Evolutionary conservation across 2,113 vertebrate species (phyloP), one percentile per base, ranked within the genome.

Genomic region (Phyllostomus discolor): DNA sequence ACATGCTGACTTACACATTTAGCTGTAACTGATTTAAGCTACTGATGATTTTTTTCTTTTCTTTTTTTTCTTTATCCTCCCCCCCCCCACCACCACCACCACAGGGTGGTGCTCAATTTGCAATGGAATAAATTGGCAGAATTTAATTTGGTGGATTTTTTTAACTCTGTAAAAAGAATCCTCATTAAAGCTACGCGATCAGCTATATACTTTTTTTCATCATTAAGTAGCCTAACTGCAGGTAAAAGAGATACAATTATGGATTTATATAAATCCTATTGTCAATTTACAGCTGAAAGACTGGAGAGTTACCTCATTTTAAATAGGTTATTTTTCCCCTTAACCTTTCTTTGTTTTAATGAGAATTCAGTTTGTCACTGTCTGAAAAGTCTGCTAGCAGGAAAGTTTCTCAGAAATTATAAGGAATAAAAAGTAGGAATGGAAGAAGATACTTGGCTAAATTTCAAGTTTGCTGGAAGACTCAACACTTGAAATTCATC

Each of bases 131-230:
- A 99, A 99, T 99, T 99, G 99, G 99, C 99, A 99, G 99, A 99
- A 99, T 99, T 99, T 99, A 99, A 99, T 99, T 99, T 99, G 99
- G 99, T 99, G 99, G 98, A 98, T 99, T 99, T 99, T 99, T 99
- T 99, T 98, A 99, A 98, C 98, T 99, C 99, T 99, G 99, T 98
- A 99, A 99, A 99, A 99, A 98, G 98, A 98, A 99, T 98, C 98
- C 99, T 99, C 99, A 99, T 99, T 99, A 99, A 99, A 99, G 99
- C 98, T 98, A 98, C 98, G 98, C 96, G 96, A 99, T 99, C 98
- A 98, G 97, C 98, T 98, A 98, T 99, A 98, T 98, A 99, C 98
- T 99, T 99, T 99, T 99, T 99, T 98, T 98, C 99, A 99, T 99
- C 99, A 99, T 99, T 99, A 99, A 99, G 98, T 98, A 96, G 98